phyloP scores from a whole-genome alignment of 2,888 invertebrate species.

The Euproctis similis region DNA sequence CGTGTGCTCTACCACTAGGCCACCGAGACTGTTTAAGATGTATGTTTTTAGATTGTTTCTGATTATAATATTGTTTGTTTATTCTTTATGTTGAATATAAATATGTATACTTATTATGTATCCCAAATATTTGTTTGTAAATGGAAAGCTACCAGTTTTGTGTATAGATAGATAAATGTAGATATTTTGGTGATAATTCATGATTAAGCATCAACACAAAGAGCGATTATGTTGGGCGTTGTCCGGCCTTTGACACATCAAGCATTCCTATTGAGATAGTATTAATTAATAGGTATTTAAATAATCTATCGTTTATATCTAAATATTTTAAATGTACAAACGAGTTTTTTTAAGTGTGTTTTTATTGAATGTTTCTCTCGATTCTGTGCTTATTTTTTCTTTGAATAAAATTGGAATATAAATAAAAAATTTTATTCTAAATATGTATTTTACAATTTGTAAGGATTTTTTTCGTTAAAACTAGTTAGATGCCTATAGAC shows the following conservation, averaged over 20 bases:
- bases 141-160: slow-evolving; percentile 4
- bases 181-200: slow-evolving; percentile 13
- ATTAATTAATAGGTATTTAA: slow-evolving; percentile 12
- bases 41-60: too few relatives aligned
- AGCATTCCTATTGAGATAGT: slow-evolving; percentile 15
- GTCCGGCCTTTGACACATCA: slow-evolving; percentile 15
- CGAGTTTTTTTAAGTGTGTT: too few relatives aligned
- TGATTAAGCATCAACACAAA: slow-evolving; percentile 13
- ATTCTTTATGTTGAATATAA: background rate
- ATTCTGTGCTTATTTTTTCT: too few relatives aligned
- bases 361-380: too few relatives aligned
- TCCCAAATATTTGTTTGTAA: background rate
- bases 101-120: background rate
- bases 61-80: background rate
- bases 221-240: slow-evolving; percentile 9
- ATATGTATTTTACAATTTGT: too few relatives aligned
- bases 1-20: too few relatives aligned
- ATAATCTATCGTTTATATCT: slow-evolving; percentile 15
- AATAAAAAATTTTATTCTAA: too few relatives aligned
- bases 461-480: slow-evolving; percentile 29
- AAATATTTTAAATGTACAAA: too few relatives aligned
- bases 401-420: too few relatives aligned
- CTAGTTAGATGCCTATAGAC: slow-evolving; percentile 48
- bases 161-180: too few relatives aligned
- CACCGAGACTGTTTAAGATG: too few relatives aligned